A percentile compares a stretch with the other conserved stretches of the same genome.
These are phyloP conservation scores for Drosophila bifasciata DNA, from an alignment of 1,140 invertebrate genomes.

Conservation along the genomic window DNA sequence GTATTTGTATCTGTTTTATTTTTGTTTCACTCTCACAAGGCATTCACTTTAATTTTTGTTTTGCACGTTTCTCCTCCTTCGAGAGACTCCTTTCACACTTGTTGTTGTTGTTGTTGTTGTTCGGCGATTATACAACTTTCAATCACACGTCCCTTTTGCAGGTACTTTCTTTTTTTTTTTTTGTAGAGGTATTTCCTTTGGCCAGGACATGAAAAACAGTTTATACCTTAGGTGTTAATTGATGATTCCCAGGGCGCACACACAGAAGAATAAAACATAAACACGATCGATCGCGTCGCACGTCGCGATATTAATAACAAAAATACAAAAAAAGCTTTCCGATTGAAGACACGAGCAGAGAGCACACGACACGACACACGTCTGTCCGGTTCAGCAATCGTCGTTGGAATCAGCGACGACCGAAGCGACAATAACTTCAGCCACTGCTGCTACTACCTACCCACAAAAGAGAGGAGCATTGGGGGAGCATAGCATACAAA, in stretches of 20 bases:
- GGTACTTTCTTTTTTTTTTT: constrained; percentile 1
- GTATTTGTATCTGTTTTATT: constrained; percentile 24
- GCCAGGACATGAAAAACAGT: background rate
- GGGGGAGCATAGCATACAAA: constrained; percentile 29
- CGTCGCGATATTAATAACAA: constrained; percentile 33
- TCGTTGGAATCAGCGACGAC: constrained; percentile 48
- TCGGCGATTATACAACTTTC: constrained; percentile 11
- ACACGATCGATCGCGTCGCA: constrained; percentile 18
- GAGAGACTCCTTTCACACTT: background rate
- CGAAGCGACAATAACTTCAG: constrained; percentile 49
- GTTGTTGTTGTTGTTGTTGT: constrained; percentile 13
- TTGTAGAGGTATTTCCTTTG: background rate
- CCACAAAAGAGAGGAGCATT: constrained; percentile 17
- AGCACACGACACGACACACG: constrained; percentile 29
- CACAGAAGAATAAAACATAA: constrained; percentile 12
- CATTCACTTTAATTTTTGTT: constrained; percentile 42
- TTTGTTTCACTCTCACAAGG: constrained; percentile 28
- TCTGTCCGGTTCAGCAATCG: constrained; percentile 71
- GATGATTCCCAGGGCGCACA: background rate
- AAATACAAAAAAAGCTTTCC: constrained; percentile 18
- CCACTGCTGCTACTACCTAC: constrained; percentile 42
- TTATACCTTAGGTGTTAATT: constrained; percentile 1
- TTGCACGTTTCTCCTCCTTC: constrained; percentile 11
- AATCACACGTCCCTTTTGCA: constrained; percentile 7
- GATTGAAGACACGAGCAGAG: constrained; percentile 27